phyloP scores from a whole-genome alignment of 2,113 vertebrate genomes.

The Bungarus multicinctus region DNA sequence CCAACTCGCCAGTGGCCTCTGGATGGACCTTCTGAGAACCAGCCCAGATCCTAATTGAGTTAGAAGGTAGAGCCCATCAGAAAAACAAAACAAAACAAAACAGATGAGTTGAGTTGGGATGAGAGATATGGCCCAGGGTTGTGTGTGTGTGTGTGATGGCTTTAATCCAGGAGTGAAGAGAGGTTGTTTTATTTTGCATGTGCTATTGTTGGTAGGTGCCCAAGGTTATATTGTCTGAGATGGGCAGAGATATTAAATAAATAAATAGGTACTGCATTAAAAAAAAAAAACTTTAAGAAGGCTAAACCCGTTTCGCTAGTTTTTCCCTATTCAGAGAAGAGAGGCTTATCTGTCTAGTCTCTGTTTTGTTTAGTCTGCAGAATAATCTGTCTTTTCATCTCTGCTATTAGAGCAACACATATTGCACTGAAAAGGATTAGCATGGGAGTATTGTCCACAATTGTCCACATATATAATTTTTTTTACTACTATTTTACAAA shows the following conservation, averaged over 20 bases:
- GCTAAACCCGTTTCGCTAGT: constrained; percentile 56
- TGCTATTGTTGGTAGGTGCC: neutral
- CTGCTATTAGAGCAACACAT: constrained; percentile 52
- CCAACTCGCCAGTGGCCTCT: neutral
- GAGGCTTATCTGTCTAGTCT: constrained; percentile 50
- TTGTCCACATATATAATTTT: constrained; percentile 39
- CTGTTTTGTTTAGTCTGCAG: constrained; percentile 61
- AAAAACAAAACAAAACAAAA: neutral
- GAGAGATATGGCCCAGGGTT: neutral
- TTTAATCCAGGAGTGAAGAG: neutral
- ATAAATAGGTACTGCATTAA: constrained; percentile 36
- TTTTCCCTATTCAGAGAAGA: constrained; percentile 54
- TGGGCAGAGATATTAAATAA: constrained; percentile 31
- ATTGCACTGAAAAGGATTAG: constrained; percentile 54
- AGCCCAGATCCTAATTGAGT: neutral
- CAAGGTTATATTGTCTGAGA: neutral
- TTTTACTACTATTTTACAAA: constrained; percentile 41
- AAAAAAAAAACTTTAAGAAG: constrained; percentile 49
- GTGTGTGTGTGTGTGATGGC: neutral
- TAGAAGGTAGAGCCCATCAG: neutral
- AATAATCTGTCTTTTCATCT: constrained; percentile 63
- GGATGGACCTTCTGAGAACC: neutral
- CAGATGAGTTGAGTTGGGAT: neutral
- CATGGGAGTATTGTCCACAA: constrained; percentile 44
- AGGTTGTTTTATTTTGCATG: neutral